These are phyloP conservation scores for Montipora cactus DNA, from an alignment of 64 coral and sea anemone species.

Conservation along the genomic window DNA sequence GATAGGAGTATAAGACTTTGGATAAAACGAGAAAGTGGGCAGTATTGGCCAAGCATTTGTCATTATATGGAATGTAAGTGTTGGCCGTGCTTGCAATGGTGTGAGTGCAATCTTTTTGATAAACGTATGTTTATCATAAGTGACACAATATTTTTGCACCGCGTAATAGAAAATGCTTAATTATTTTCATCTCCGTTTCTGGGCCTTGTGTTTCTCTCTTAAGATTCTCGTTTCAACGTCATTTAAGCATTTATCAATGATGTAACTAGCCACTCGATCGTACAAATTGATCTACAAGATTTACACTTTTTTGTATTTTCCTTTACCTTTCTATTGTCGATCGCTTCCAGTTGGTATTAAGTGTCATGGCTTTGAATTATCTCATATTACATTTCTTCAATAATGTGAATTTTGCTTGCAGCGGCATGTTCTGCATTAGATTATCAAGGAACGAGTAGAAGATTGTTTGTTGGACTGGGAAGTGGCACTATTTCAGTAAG, in stretches of 20 bases:
- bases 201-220: too few species aligned
- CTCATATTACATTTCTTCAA: not conserved
- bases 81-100: not conserved
- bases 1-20: constrained; percentile 91
- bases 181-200: too few species aligned
- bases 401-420: not conserved
- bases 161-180: too few species aligned
- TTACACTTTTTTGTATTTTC: not conserved
- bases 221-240: not conserved
- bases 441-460: constrained; percentile 95
- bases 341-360: too few species aligned
- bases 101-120: not conserved
- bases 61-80: constrained; percentile 95
- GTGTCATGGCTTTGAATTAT: not conserved
- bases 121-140: too few species aligned
- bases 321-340: not conserved
- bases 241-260: too few species aligned
- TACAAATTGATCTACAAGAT: too few species aligned
- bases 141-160: not conserved
- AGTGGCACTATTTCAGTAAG: constrained; percentile 96
- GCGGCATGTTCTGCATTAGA: constrained; percentile 85
- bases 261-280: too few species aligned
- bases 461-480: constrained; percentile 93
- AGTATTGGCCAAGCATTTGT: constrained; percentile 98
- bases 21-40: constrained; percentile 99